A percentile compares a stretch with the other conserved stretches of the same genome.
phyloP scores from a whole-genome alignment of 2,888 invertebrate genomes.

The Limnephilus auricula region DNA sequence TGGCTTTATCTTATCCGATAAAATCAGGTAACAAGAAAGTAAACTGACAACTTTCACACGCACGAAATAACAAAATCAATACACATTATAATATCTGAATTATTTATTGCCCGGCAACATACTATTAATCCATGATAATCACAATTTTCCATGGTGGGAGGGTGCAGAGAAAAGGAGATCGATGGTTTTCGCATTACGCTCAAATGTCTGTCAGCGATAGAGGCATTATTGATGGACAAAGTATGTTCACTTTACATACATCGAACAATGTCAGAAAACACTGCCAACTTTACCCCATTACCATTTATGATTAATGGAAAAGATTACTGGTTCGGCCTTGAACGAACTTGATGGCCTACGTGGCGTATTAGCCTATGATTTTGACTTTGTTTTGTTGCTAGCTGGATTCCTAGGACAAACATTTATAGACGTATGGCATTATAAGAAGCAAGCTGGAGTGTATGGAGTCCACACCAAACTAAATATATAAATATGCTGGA shows the following conservation, averaged over 20 bases:
- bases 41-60: background rate
- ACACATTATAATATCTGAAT: background rate
- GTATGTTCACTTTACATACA: background rate
- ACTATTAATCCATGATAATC: background rate
- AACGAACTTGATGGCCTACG: background rate
- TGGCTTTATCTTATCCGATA: background rate
- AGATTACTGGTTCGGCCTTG: background rate
- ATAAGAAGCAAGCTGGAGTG: no score
- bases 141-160: background rate
- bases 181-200: background rate
- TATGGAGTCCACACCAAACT: no score
- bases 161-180: background rate
- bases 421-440: no score
- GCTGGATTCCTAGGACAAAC: background rate
- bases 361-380: background rate
- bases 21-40: background rate
- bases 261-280: background rate
- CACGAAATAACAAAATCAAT: background rate
- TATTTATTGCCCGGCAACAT: background rate
- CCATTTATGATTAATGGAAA: background rate
- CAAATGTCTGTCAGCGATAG: background rate
- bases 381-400: background rate
- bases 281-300: background rate
- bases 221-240: background rate
- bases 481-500: no score